These are phyloP conservation scores for Sclerurus mexicanus DNA, from an alignment of 2,113 vertebrate species.

Conservation along the genomic window DNA sequence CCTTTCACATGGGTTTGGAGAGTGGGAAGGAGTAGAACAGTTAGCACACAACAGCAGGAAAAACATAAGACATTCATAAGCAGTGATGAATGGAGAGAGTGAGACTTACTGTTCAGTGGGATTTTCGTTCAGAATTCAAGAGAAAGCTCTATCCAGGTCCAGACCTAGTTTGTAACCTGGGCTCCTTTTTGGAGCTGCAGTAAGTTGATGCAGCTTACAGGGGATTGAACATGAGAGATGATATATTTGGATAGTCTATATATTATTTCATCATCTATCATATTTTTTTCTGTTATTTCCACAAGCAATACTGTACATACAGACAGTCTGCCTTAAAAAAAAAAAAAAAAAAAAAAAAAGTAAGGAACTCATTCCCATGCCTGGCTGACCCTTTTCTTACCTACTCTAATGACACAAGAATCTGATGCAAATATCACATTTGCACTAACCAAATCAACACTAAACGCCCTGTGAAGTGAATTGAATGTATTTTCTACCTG, in stretches of 20 bases:
- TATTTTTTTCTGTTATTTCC: neutral
- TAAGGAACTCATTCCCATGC: neutral
- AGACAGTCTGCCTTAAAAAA: neutral
- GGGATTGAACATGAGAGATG: neutral
- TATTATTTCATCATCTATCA: neutral
- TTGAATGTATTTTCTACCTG: constrained; percentile 34
- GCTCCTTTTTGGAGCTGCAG: neutral
- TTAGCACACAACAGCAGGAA: neutral
- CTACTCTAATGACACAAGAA: constrained; percentile 35
- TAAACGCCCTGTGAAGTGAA: constrained; percentile 49
- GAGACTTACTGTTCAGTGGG: neutral
- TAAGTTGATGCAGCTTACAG: neutral
- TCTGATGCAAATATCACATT: constrained; percentile 49
- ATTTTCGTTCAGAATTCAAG: neutral
- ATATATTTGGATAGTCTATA: neutral
- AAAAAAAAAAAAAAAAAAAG: neutral
- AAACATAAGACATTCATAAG: neutral
- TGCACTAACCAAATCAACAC: constrained; percentile 45
- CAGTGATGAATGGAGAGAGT: neutral
- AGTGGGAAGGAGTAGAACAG: neutral
- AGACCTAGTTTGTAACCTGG: neutral
- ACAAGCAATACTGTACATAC: neutral
- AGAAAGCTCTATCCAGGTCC: neutral
- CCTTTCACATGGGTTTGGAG: neutral
- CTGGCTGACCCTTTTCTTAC: constrained; percentile 48